phyloP scores from a whole-genome alignment of 1,140 invertebrate species.

The Penaeus chinensis region DNA sequence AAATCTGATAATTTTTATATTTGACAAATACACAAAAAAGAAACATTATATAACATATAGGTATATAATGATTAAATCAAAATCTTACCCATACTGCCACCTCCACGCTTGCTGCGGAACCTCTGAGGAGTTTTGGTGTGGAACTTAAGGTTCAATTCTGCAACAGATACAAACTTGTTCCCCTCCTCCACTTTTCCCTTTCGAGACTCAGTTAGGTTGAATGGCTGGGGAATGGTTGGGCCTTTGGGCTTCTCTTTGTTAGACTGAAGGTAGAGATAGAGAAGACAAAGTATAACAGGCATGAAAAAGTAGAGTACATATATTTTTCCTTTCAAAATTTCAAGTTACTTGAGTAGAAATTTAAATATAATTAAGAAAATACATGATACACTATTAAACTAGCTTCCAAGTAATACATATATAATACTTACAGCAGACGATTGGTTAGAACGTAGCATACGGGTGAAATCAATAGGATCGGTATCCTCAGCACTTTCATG shows the following conservation, averaged over 20 bases:
- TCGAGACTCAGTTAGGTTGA: constrained; percentile 56
- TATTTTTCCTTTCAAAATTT: too few species aligned
- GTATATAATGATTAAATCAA: neutral
- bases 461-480: constrained; percentile 26
- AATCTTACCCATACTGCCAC: constrained; percentile 27
- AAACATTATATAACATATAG: neutral
- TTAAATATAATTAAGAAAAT: too few species aligned
- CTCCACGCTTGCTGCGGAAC: constrained; percentile 53
- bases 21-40: neutral
- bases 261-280: too few species aligned
- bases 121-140: constrained; percentile 59
- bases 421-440: constrained; percentile 16
- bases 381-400: too few species aligned
- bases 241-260: constrained; percentile 31
- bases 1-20: too few species aligned
- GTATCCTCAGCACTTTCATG: neutral
- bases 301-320: neutral
- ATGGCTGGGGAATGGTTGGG: constrained; percentile 60
- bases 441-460: constrained; percentile 27
- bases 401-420: too few species aligned
- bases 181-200: constrained; percentile 27
- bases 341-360: too few species aligned
- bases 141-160: constrained; percentile 60
- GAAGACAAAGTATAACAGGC: neutral
- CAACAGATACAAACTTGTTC: constrained; percentile 57